Percentiles rank a stretch among this genome's conserved stretches.
phyloP scores from a whole-genome alignment of 1,140 invertebrate genomes.

The Diplogasteroides magnus region DNA sequence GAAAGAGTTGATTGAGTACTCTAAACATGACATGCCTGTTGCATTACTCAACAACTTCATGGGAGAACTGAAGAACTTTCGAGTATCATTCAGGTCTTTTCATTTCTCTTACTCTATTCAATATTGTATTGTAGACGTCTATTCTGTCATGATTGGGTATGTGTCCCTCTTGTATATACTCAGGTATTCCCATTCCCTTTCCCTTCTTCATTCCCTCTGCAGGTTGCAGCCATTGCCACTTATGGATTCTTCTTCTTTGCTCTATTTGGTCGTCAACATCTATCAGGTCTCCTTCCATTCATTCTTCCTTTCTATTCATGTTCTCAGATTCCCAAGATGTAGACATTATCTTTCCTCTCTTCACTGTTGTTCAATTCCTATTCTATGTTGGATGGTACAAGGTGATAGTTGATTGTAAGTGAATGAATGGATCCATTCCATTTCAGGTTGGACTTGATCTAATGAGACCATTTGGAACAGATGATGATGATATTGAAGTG shows the following conservation, averaged over 20 bases:
- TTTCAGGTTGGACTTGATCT: conserved; percentile 30
- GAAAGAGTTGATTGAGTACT: conserved; percentile 4
- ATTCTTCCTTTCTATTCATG: neutral
- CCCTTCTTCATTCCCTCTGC: neutral
- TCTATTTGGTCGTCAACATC: conserved; percentile 22
- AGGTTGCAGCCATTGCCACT: conserved; percentile 30
- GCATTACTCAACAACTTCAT: conserved; percentile 10
- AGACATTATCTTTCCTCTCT: conserved; percentile 19
- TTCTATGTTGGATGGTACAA: conserved; percentile 32
- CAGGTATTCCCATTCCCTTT: conserved; percentile 7
- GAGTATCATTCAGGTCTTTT: conserved; percentile 20
- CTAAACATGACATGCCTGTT: neutral
- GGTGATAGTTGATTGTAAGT: conserved; percentile 6
- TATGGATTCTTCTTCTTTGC: conserved; percentile 28
- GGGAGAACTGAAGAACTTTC: conserved; percentile 20
- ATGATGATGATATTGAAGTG: conserved; percentile 30
- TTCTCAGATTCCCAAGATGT: neutral
- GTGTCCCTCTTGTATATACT: conserved; percentile 25
- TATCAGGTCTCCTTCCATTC: neutral
- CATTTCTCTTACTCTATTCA: too few species aligned
- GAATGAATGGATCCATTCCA: too few species aligned
- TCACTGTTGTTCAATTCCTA: conserved; percentile 29
- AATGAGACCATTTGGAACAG: conserved; percentile 25
- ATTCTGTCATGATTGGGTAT: conserved; percentile 34
- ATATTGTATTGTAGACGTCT: conserved; percentile 8